Percentiles rank a stretch among this genome's conserved stretches.
These are phyloP conservation scores for Apantesis nais DNA, from an alignment of 2,888 invertebrate genomes.

Conservation along the genomic window DNA sequence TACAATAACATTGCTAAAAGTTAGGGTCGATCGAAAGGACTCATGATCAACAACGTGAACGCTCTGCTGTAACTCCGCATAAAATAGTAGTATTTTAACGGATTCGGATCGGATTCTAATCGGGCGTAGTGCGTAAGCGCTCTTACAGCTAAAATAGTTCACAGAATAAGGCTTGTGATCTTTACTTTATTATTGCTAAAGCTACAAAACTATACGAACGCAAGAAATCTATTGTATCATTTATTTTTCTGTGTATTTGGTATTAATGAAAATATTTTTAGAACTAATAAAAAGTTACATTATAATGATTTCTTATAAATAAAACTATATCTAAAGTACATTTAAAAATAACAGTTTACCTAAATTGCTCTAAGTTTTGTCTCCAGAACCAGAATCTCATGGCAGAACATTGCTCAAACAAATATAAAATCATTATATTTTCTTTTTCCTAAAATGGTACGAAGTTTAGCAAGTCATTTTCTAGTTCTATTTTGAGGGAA, in stretches of 20 bases:
- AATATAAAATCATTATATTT: too few species aligned
- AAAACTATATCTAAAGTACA: not conserved
- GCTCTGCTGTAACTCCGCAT: too few species aligned
- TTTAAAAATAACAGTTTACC: not conserved
- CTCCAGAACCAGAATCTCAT: not conserved
- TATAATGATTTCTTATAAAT: not conserved
- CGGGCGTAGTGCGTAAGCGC: too few species aligned
- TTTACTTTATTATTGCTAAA: constrained; percentile 7
- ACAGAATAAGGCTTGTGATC: constrained; percentile 17
- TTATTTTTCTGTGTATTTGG: not conserved
- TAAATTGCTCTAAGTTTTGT: not conserved
- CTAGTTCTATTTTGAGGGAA: too few species aligned
- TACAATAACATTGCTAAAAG: too few species aligned
- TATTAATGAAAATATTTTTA: not conserved
- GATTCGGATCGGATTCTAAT: constrained; percentile 1
- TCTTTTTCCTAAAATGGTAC: too few species aligned
- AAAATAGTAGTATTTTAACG: too few species aligned
- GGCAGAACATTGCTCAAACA: too few species aligned
- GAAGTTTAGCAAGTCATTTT: too few species aligned
- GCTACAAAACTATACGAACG: not conserved
- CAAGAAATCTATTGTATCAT: not conserved
- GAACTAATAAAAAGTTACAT: too few species aligned
- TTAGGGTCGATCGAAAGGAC: too few species aligned
- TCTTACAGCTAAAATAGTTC: constrained; percentile 6
- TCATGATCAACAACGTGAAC: too few species aligned